Evolutionary conservation across 37 sponge, comb jelly and placozoan genomes (phyloP), one percentile per base, ranked within the genome.

Genomic region (Spongilla lacustris): DNA sequence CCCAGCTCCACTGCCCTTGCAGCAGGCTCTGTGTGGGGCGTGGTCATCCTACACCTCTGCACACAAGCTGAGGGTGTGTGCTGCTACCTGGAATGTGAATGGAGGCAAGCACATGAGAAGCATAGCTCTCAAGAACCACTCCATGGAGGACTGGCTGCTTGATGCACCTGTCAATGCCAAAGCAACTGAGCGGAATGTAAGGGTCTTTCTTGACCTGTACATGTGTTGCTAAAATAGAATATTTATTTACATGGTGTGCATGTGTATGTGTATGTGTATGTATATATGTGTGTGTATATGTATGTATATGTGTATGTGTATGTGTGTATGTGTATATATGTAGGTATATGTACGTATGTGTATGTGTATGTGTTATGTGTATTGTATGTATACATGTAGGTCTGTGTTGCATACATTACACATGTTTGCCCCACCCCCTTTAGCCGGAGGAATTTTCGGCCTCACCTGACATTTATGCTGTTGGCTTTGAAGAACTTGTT

Each of bases 31-130:
- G 30, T 85, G 86, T 85, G 96, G 88, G 24, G 80, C 93, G 30
- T 87, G 85, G 78, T 49, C 50, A 70, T 82, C 91, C 46, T 96
- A 83, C 68, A 90, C 93, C 67, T 67, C 27, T 2, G 32, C 79
- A 0, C 83, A 82, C 36, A 93, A 94, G 6, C 77, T 97, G 4
- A 86, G 95, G 36, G 91, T 99, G 23, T 76, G 87, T 23, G 81
- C 97, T 8, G 99, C 96, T 19, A 99, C 99, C 0, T 99, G 98
- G 96, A 99, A 99, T 81, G 96, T 97, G 35, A 99, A 99, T 72
- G 99, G 99, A 50, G 99, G 99, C 33, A 85, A 84, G 19, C 92
- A 87, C 41, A 69, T 94, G 13, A 80, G 93, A 17, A 98, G 96
- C 74, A 94, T 96, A 32, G 97, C 97, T 14, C 88, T 94, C 81